These are phyloP conservation scores for Scophthalmus maximus DNA, from an alignment of 2,113 vertebrate genomes.

Conservation along the genomic window DNA sequence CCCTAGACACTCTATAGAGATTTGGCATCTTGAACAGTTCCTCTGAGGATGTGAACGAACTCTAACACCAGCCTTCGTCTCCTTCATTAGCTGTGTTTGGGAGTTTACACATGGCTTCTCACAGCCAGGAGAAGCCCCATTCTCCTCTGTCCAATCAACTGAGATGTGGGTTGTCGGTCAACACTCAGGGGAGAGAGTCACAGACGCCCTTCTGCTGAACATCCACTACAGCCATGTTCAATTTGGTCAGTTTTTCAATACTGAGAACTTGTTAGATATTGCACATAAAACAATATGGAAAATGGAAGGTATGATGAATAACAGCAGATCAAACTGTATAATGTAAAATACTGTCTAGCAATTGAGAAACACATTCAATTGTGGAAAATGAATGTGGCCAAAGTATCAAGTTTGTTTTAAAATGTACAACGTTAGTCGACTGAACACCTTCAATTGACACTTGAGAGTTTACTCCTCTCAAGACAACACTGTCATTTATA, in stretches of 20 bases:
- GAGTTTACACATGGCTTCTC: constrained; percentile 67
- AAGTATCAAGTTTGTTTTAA: no score
- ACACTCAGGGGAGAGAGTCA: constrained; percentile 18
- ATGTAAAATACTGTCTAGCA: no score
- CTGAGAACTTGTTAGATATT: not conserved
- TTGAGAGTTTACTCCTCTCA: no score
- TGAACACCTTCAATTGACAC: no score
- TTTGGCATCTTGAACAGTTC: constrained; percentile 42
- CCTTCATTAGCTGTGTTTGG: constrained; percentile 61
- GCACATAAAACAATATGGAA: no score
- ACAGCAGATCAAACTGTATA: no score
- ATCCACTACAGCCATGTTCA: not conserved
- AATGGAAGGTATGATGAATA: no score
- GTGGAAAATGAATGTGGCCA: no score
- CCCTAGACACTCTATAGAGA: constrained; percentile 55
- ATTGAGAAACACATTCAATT: no score
- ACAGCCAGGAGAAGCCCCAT: constrained; percentile 19
- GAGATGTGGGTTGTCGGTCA: constrained; percentile 23
- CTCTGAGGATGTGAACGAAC: constrained; percentile 49
- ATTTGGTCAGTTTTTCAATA: not conserved
- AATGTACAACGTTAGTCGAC: no score
- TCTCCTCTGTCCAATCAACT: constrained; percentile 48
- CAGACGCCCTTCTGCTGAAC: not conserved
- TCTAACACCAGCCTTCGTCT: constrained; percentile 44
- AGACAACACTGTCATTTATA: no score